A percentile compares a stretch with the other conserved stretches of the same genome.
These are phyloP conservation scores for Yoshiicerus persimilis DNA, from an alignment of 1,140 invertebrate species.

Conservation along the genomic window DNA sequence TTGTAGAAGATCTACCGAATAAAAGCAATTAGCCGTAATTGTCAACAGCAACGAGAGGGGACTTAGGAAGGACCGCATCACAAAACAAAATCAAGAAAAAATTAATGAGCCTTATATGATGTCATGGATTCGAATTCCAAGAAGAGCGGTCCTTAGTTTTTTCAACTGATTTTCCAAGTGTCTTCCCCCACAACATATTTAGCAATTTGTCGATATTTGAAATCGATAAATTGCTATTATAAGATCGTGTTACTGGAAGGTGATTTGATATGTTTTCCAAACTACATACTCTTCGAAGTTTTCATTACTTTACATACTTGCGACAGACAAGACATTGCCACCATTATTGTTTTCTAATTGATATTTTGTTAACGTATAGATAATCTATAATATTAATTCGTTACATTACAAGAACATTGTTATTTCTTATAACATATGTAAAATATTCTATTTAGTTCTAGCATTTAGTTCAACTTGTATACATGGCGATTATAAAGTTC, in stretches of 20 bases:
- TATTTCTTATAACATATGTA: not conserved
- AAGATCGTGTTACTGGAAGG: constrained; percentile 20
- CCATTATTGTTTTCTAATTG: not conserved
- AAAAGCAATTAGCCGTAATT: not conserved
- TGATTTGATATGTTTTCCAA: constrained; percentile 18
- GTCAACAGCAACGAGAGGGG: not conserved
- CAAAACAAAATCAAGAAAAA: not conserved
- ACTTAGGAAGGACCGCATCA: not conserved
- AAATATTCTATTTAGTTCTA: not conserved
- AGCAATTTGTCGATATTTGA: not conserved
- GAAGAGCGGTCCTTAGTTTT: not conserved
- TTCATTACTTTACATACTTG: not conserved
- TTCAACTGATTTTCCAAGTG: not conserved
- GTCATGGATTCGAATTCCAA: not conserved
- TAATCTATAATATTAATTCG: not conserved
- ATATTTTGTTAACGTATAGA: not conserved
- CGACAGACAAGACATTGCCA: not conserved
- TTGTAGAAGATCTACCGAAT: not conserved
- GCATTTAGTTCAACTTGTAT: constrained; percentile 5
- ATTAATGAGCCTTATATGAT: not conserved
- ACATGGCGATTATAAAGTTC: not conserved
- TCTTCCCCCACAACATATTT: not conserved
- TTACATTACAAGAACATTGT: not conserved
- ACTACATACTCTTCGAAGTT: not conserved
- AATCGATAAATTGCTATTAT: not conserved